A percentile compares a stretch with the other conserved stretches of the same genome.
These are phyloP conservation scores for Platypus cylindrus DNA, from an alignment of 2,888 invertebrate genomes.

Conservation along the genomic window DNA sequence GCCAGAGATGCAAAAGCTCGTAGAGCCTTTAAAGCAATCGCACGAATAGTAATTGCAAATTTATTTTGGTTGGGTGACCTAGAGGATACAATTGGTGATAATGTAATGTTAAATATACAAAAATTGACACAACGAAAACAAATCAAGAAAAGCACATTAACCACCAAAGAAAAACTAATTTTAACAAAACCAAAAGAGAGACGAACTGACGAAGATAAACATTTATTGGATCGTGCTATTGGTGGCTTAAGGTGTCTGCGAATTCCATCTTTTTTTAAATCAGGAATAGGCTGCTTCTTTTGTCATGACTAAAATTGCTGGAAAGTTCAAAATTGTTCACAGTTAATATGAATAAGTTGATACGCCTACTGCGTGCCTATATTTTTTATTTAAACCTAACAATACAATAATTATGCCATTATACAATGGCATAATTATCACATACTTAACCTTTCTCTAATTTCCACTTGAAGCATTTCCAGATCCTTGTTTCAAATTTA, in stretches of 20 bases:
- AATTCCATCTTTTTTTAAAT: too few relatives aligned
- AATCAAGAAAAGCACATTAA: conserved; percentile 23
- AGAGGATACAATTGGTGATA: conserved; percentile 33
- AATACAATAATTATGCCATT: too few relatives aligned
- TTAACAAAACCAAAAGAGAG: conserved; percentile 41
- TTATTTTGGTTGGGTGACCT: conserved; percentile 44
- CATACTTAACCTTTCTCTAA: too few relatives aligned
- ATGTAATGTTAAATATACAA: conserved; percentile 43
- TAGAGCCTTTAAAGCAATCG: conserved; percentile 43
- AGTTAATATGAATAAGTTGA: too few relatives aligned
- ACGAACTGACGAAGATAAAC: conserved; percentile 48
- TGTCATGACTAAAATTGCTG: too few relatives aligned
- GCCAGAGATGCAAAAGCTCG: conserved; percentile 32
- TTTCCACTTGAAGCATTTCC: too few relatives aligned
- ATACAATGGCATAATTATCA: too few relatives aligned
- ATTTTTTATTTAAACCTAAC: too few relatives aligned
- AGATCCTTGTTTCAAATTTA: too few relatives aligned
- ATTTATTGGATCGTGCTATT: conserved; percentile 43
- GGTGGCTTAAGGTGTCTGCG: conserved; percentile 40
- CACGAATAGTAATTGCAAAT: conserved; percentile 45
- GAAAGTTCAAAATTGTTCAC: too few relatives aligned
- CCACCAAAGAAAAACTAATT: conserved; percentile 46
- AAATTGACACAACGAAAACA: conserved; percentile 24
- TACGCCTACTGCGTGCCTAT: too few relatives aligned
- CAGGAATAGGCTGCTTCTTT: too few relatives aligned